Evolutionary conservation across 2,113 vertebrate genomes (phyloP), one percentile per base, ranked within the genome.

Genomic region (Phalacrocorax carbo): DNA sequence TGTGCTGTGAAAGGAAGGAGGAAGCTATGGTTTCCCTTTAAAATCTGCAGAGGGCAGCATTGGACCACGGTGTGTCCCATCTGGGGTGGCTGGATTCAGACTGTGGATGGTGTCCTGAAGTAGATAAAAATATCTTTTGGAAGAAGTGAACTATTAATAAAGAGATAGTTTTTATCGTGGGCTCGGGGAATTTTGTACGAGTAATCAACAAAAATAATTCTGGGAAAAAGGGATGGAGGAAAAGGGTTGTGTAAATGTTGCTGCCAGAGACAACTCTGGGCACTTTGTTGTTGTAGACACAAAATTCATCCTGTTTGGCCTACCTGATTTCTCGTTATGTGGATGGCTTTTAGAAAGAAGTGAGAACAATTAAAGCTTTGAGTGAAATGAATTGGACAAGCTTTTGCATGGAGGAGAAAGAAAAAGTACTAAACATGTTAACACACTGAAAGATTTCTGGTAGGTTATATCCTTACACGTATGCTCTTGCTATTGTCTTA

Each of bases 11-110:
- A 38, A 38, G 38, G 38, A 38, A 38, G 38, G 38, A 38, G 13
- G 23, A 15, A 11, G 3, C 22, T 32, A 3, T 46, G 44, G 38
- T 60, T 95, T 83, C 12, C 46, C 4, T 5, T 23, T 29, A 52
- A 32, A 25, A 51, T 75, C 97, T 95, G 65, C 42, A 94, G 97
- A 91, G 96, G 94, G 96, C 95, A 96, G 82, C 89, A 36, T 96
- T 96, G 86, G 69, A 86, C 81, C 13, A 15, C 0, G 6, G 40
- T 73, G 46, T 27, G 21, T 19, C 72, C 36, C 4, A 0, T 36
- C 23, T 44, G 40, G 14, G 7, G 27, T 1, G 16, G 5, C 52
- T 48, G 40, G 3, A 2, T 27, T 65, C 75, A 57, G 70, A 38
- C 57, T 36, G 64, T 57, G 78, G 36, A 5, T n/a, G 62, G 15